Evolutionary conservation across 2,113 vertebrate genomes (phyloP).

Genomic region (Erythrocercus mccallii): DNA sequence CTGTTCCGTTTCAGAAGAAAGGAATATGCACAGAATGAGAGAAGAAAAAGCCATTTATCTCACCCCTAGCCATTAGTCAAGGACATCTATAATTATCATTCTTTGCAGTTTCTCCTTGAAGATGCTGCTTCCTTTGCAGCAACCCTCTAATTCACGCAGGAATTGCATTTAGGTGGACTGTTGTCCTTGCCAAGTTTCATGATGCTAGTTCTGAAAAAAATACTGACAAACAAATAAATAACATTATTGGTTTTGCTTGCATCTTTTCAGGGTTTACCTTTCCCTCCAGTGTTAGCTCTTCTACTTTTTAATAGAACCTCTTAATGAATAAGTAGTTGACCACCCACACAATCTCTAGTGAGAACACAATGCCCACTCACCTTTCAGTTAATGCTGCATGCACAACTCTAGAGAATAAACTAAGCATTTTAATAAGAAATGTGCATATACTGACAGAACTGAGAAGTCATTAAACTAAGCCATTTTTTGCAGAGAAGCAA

Average conservation of each 20-base stretch:
- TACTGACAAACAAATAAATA: neutral
- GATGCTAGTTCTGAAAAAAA: neutral
- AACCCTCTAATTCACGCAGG: neutral
- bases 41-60: neutral
- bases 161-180: neutral
- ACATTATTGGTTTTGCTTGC: neutral
- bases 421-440: neutral
- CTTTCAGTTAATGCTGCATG: neutral
- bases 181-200: neutral
- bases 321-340: neutral
- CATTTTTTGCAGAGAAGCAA: neutral
- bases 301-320: neutral
- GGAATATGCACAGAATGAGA: neutral
- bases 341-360: neutral
- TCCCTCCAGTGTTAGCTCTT: neutral
- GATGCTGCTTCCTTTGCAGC: neutral
- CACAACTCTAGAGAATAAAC: neutral
- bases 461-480: neutral
- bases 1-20: neutral
- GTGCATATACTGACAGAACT: neutral
- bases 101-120: neutral
- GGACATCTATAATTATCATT: neutral
- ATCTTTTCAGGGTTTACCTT: neutral
- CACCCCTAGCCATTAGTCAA: neutral
- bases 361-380: neutral